These are phyloP conservation scores for Sarcophaga subvicina DNA, from an alignment of 2,888 invertebrate genomes.

Conservation along the genomic window DNA sequence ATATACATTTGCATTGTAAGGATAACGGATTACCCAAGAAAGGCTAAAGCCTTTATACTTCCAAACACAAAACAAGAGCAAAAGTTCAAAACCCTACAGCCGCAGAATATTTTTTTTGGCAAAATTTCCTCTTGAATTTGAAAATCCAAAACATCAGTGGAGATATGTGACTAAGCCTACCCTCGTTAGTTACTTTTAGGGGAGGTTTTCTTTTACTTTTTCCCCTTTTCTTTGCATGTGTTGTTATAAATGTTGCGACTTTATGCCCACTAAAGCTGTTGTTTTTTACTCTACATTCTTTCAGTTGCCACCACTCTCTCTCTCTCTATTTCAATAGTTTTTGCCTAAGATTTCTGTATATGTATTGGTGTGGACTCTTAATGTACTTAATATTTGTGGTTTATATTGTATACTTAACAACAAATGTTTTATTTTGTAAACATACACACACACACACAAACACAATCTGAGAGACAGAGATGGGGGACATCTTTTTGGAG, in stretches of 20 bases:
- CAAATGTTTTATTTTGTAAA: too few species aligned
- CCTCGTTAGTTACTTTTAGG: not conserved
- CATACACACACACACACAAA: too few species aligned
- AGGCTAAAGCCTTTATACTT: not conserved
- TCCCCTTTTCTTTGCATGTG: not conserved
- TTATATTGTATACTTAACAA: conserved; percentile 12
- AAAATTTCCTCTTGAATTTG: not conserved
- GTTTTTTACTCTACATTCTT: too few species aligned
- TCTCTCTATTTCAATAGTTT: not conserved
- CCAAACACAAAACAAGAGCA: not conserved
- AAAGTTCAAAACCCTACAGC: not conserved
- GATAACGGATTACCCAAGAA: not conserved
- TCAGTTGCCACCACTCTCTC: conserved; percentile 1
- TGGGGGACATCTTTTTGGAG: not conserved
- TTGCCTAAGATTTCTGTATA: too few species aligned
- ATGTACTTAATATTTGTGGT: conserved; percentile 64
- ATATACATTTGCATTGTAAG: not conserved
- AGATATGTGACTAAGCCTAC: conserved; percentile 5
- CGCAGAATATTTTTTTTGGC: too few species aligned
- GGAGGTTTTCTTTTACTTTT: not conserved
- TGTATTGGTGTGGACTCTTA: conserved; percentile 39
- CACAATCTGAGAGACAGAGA: too few species aligned
- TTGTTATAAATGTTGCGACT: not conserved
- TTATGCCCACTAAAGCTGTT: not conserved
- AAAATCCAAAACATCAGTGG: conserved; percentile 39